Conservation (phyloP, 2,888 invertebrate species). For the Euclidia mi region DNA sequence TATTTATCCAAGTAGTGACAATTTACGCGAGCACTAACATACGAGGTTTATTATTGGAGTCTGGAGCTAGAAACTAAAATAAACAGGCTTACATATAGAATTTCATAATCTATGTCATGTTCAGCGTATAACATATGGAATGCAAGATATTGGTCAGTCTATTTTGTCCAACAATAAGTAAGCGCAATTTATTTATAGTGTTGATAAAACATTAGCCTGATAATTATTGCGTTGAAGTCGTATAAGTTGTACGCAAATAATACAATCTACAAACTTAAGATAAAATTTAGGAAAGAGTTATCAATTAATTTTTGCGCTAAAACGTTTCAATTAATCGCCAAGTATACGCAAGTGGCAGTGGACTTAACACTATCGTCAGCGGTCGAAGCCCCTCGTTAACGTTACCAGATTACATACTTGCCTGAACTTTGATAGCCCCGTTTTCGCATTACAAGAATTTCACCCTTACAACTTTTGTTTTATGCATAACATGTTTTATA, state of each 20-base stretch:
- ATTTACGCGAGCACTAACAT: conserved; percentile 34
- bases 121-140: conserved; percentile 14
- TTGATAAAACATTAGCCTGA: too few species aligned
- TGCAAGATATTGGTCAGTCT: neutral
- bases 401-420: conserved; percentile 78
- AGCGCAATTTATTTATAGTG: neutral
- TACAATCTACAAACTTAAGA: neutral
- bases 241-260: neutral
- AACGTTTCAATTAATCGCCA: conserved; percentile 62
- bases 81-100: conserved; percentile 34
- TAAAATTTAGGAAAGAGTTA: conserved; percentile 22
- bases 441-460: conserved; percentile 68
- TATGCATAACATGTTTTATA: conserved; percentile 8
- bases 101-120: conserved; percentile 33
- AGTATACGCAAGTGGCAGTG: conserved; percentile 50
- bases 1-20: conserved; percentile 24
- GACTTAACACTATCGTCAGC: conserved; percentile 76
- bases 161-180: neutral
- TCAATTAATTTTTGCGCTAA: conserved; percentile 56
- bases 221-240: neutral
- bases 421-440: conserved; percentile 80
- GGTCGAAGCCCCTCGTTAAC: conserved; percentile 83
- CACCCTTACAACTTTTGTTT: conserved; percentile 56
- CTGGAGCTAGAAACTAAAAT: conserved; percentile 49
- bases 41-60: conserved; percentile 42